Percentiles rank a stretch among this genome's conserved stretches.
phyloP scores from a whole-genome alignment of 2,113 vertebrate species.

The Brevimyrus niger region DNA sequence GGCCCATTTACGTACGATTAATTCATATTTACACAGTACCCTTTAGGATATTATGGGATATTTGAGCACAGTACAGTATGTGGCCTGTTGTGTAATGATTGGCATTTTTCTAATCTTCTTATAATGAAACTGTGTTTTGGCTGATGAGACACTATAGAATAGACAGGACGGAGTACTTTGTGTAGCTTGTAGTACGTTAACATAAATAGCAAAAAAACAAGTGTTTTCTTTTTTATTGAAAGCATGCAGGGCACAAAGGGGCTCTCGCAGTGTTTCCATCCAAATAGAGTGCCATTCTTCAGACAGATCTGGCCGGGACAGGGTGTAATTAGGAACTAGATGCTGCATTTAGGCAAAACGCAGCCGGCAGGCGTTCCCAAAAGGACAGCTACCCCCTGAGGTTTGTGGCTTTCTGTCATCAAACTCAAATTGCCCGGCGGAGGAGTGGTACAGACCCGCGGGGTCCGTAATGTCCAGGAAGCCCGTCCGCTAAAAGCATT shows the following conservation, averaged over 20 bases:
- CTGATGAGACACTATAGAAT: conserved; percentile 14
- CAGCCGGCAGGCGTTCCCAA: conserved; percentile 64
- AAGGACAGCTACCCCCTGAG: conserved; percentile 67
- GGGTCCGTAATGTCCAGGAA: conserved; percentile 62
- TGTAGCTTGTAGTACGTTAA: conserved; percentile 27
- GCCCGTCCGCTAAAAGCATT: conserved; percentile 57
- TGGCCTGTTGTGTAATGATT: conserved; percentile 35
- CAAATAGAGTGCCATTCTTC: conserved; percentile 54
- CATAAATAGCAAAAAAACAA: background rate
- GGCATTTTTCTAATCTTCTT: conserved; percentile 36
- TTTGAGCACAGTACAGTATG: conserved; percentile 19
- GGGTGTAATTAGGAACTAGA: conserved; percentile 71
- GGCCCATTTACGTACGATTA: conserved; percentile 8
- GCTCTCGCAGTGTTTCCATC: conserved; percentile 64
- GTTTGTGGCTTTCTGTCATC: conserved; percentile 69
- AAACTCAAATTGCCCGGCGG: conserved; percentile 69
- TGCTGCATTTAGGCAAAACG: conserved; percentile 65
- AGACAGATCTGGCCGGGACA: conserved; percentile 48
- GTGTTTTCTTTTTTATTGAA: background rate
- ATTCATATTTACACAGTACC: conserved; percentile 19
- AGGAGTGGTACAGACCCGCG: conserved; percentile 64
- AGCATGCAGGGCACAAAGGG: conserved; percentile 2
- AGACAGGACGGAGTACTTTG: conserved; percentile 3
- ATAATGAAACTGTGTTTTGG: conserved; percentile 39
- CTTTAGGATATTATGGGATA: conserved; percentile 41